These are phyloP conservation scores for Pogonomyrmex californicus DNA, from an alignment of 1,140 invertebrate genomes.

Conservation along the genomic window DNA sequence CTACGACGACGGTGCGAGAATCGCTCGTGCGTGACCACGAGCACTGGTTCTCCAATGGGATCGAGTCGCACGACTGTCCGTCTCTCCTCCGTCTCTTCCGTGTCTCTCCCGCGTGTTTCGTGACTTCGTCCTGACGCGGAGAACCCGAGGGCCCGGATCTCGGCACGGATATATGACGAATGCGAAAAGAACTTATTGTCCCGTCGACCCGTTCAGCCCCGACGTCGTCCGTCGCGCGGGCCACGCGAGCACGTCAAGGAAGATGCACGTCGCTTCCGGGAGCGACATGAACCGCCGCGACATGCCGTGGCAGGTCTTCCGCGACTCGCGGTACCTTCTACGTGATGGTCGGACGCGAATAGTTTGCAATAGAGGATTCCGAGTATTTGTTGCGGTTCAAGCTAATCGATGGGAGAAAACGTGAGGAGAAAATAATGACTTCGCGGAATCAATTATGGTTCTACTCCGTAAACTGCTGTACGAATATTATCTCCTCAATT, in stretches of 20 bases:
- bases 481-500: conserved; percentile 25
- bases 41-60: conserved; percentile 71
- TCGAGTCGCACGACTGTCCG: conserved; percentile 78
- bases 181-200: conserved; percentile 53
- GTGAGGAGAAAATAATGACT: conserved; percentile 30
- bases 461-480: conserved; percentile 21
- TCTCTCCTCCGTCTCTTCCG: conserved; percentile 60
- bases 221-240: conserved; percentile 29
- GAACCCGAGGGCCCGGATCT: conserved; percentile 9
- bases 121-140: conserved; percentile 48
- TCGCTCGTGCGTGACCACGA: conserved; percentile 78
- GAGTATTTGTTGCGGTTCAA: conserved; percentile 40
- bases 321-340: conserved; percentile 42
- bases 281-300: conserved; percentile 53
- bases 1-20: conserved; percentile 68
- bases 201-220: conserved; percentile 25
- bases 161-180: conserved; percentile 52
- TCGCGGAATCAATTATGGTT: conserved; percentile 47
- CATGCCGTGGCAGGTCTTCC: conserved; percentile 55
- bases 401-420: conserved; percentile 40
- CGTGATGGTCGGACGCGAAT: conserved; percentile 42
- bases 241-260: conserved; percentile 61
- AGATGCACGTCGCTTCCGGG: conserved; percentile 59
- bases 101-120: conserved; percentile 50
- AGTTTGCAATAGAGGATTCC: conserved; percentile 43